Conservation (phyloP, 2,113 vertebrate genomes). For the Scopus umbretta region DNA sequence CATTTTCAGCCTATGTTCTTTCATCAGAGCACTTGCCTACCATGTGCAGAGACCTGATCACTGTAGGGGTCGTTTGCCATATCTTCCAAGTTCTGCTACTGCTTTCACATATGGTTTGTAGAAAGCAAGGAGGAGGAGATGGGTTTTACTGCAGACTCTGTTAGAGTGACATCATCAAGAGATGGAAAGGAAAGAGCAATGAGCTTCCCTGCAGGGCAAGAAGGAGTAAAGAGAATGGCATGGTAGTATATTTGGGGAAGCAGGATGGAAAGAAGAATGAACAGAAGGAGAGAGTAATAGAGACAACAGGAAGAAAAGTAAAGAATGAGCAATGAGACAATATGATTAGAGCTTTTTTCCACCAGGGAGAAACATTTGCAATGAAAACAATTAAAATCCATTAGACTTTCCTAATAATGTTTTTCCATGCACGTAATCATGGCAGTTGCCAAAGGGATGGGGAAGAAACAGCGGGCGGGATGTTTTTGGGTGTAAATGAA, state of each 20-base stretch:
- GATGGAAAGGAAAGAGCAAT: background rate
- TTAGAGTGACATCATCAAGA: conserved; percentile 26
- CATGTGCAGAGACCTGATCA: background rate
- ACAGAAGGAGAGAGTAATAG: conserved; percentile 57
- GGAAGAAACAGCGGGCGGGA: background rate
- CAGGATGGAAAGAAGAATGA: conserved; percentile 33
- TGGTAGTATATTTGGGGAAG: background rate
- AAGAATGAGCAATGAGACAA: conserved; percentile 50
- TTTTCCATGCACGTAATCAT: conserved; percentile 12
- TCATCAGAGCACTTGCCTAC: background rate
- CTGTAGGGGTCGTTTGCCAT: background rate
- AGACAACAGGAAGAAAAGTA: conserved; percentile 45
- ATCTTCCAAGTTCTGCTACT: background rate
- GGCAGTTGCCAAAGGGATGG: background rate
- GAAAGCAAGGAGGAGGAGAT: background rate
- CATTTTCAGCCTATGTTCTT: background rate
- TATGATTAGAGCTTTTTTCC: conserved; percentile 12
- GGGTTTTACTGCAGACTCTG: conserved; percentile 14
- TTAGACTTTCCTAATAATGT: conserved; percentile 37
- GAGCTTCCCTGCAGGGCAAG: conserved; percentile 22
- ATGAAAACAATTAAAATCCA: conserved; percentile 32
- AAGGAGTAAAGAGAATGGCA: conserved; percentile 23
- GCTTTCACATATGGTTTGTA: background rate
- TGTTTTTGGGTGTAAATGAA: background rate
- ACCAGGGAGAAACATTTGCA: conserved; percentile 34